These are phyloP conservation scores for Phocides pigmalion DNA, from an alignment of 1,140 invertebrate species.

Conservation along the genomic window DNA sequence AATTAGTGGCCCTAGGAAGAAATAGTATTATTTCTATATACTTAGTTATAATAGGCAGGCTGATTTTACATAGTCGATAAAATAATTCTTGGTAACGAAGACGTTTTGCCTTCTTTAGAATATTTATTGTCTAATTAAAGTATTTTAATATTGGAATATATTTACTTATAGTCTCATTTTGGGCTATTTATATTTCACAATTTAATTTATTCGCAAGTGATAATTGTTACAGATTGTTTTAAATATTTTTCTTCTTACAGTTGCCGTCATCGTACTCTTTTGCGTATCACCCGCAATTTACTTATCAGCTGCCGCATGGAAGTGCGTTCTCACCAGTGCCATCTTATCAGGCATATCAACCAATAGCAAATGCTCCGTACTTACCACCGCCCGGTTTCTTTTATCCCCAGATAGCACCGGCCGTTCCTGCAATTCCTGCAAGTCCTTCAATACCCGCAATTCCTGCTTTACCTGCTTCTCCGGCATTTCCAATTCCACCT, in stretches of 20 bases:
- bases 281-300: slow-evolving; percentile 54
- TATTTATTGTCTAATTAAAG: too few species aligned
- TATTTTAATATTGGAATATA: too few species aligned
- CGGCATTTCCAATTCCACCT: slow-evolving; percentile 20
- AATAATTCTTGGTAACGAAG: too few species aligned
- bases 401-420: slow-evolving; percentile 39
- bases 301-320: slow-evolving; percentile 55
- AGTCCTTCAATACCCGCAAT: slow-evolving; percentile 12
- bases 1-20: too few species aligned
- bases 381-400: slow-evolving; percentile 47
- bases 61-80: too few species aligned
- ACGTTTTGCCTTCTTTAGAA: too few species aligned
- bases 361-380: slow-evolving; percentile 47
- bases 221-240: background rate
- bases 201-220: too few species aligned
- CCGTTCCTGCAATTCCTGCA: slow-evolving; percentile 10
- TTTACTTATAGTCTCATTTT: too few species aligned
- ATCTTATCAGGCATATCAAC: slow-evolving; percentile 40
- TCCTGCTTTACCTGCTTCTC: slow-evolving; percentile 18
- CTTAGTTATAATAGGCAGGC: too few species aligned
- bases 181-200: too few species aligned
- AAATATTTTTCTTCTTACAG: slow-evolving; percentile 45
- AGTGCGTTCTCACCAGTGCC: slow-evolving; percentile 40
- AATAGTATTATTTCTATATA: too few species aligned
- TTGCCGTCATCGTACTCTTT: slow-evolving; percentile 49